A percentile compares a stretch with the other conserved stretches of the same genome.
phyloP scores from a whole-genome alignment of 2,113 vertebrate species.

The Albula glossodonta region DNA sequence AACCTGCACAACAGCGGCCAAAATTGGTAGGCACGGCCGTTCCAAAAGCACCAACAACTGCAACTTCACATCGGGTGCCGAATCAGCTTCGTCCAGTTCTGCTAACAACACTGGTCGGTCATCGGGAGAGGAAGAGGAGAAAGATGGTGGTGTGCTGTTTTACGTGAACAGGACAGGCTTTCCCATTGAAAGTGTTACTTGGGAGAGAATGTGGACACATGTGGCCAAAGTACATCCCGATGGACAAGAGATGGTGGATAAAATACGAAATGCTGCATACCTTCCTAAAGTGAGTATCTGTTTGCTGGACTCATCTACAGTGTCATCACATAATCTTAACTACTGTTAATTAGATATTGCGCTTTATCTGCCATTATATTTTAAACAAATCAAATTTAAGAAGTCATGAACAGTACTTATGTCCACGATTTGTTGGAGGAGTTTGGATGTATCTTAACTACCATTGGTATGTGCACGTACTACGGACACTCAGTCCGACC shows the following conservation, averaged over 20 bases:
- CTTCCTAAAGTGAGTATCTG: constrained; percentile 81
- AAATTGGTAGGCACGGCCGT: constrained; percentile 74
- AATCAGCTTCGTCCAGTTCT: constrained; percentile 52
- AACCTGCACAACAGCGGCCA: constrained; percentile 68
- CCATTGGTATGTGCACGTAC: not conserved
- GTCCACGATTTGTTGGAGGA: not conserved
- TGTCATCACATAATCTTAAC: too few relatives aligned
- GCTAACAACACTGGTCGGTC: constrained; percentile 71
- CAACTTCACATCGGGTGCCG: constrained; percentile 52
- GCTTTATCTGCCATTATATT: too few relatives aligned
- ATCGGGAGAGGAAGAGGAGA: constrained; percentile 84
- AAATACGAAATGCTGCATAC: constrained; percentile 80
- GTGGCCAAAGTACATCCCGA: constrained; percentile 87
- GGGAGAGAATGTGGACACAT: constrained; percentile 94
- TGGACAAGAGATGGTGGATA: constrained; percentile 87
- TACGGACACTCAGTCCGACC: not conserved
- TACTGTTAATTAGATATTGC: too few relatives aligned
- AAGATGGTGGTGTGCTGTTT: constrained; percentile 86
- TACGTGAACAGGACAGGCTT: constrained; percentile 92
- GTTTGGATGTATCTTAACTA: not conserved
- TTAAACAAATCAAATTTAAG: too few relatives aligned
- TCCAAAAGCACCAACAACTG: constrained; percentile 81
- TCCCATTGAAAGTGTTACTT: constrained; percentile 87
- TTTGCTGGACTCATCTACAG: not conserved
- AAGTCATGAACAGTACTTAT: not conserved